Evolutionary conservation across 2,113 vertebrate species (phyloP), one percentile per base, ranked within the genome.

Genomic region (Ifrita kowaldi): DNA sequence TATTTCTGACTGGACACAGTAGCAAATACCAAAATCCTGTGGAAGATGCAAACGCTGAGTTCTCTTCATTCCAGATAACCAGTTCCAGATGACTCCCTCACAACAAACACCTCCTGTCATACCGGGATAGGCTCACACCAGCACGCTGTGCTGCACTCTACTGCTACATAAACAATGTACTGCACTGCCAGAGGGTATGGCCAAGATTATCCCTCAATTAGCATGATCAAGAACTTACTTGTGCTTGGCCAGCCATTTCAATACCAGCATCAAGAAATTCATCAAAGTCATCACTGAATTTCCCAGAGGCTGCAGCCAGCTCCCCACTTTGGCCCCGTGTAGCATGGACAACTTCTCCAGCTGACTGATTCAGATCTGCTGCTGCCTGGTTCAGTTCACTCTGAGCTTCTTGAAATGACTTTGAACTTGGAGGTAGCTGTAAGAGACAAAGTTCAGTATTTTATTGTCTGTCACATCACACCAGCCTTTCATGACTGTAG

Each of bases 211-310:
- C 30, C 63, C 60, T 13, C 44, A n/a, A 4, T 13, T 16, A 63
- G 20, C 32, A 71, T 4, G 6, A 60, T 20, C 21, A 42, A 59
- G 44, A 69, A 53, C 97, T 57, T 97, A 99, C 99, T 97, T 99
- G 99, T 33, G 99, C 99, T 95, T 99, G 99, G 76, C 99, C 99
- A 33, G 99, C 99, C 99, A 99, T 99, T 98, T 99, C 99, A 80
- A 99, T 98, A 74, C 99, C 99, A 47, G 99, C 99, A 73, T 99
- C 99, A 35, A 99, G 98, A 98, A 99, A 99, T 87, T 99, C 99
- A 81, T 99, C 99, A 68, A 99, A 99, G 97, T 99, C 99, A 83
- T 99, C 98, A 71, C 99, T 99, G 98, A 99, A 99, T 95, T 99
- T 99, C 32, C 99, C 99, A 2, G 99, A 99, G 64, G 99, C 99